Evolutionary conservation across 1,140 invertebrate species (phyloP).

Genomic region (Panagrolaimus sp.): DNA sequence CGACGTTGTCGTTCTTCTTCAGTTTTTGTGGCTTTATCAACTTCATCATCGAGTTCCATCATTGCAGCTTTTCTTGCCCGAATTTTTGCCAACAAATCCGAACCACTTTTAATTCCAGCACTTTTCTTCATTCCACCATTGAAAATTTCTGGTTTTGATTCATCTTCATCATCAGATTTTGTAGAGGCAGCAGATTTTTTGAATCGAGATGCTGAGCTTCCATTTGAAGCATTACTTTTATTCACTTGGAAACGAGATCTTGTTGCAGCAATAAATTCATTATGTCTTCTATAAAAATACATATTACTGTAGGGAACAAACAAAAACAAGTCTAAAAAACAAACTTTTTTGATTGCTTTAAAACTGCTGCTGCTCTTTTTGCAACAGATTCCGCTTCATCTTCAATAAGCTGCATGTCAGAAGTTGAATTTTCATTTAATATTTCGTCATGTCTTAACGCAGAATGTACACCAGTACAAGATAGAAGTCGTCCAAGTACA

Average conservation of each 20-base stretch:
- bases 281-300: neutral
- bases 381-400: slow-evolving; percentile 53
- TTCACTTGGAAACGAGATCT: neutral
- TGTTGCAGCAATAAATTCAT: slow-evolving; percentile 1
- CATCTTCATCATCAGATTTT: slow-evolving; percentile 23
- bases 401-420: slow-evolving; percentile 44
- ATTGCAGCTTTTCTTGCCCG: neutral
- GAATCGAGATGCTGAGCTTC: neutral
- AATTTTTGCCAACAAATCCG: slow-evolving; percentile 2
- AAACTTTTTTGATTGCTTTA: slow-evolving; percentile 30
- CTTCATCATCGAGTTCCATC: neutral
- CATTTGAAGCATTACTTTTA: neutral
- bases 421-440: slow-evolving; percentile 21
- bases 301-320: neutral
- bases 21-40: neutral
- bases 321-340: slow-evolving; percentile 15
- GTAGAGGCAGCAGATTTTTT: neutral
- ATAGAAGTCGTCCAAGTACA: slow-evolving; percentile 44
- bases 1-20: neutral
- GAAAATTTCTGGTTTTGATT: slow-evolving; percentile 24
- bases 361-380: slow-evolving; percentile 47
- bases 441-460: slow-evolving; percentile 54
- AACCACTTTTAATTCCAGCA: neutral
- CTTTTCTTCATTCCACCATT: slow-evolving; percentile 32
- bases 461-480: slow-evolving; percentile 44